Evolutionary conservation across 37 sponge, comb jelly and placozoan genomes (phyloP), one percentile per base, ranked within the genome.

Genomic region (Hormiphora californensis): DNA sequence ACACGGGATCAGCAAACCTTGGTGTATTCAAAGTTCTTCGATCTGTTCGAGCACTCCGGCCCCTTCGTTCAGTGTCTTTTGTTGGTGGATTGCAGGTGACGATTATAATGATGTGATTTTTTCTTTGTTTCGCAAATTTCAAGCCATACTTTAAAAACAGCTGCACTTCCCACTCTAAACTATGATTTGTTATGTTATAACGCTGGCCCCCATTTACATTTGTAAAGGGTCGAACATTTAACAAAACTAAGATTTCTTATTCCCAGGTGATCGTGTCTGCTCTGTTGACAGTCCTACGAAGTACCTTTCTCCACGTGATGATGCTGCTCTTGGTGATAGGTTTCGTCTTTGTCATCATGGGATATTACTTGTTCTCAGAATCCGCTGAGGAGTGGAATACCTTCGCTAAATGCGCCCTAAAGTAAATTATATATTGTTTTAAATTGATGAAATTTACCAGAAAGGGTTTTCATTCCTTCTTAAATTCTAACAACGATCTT

Each of bases 21-120:
- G 61, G 61, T 5, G 61, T 12, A 15, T 57, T 57, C 61, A 57
- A 57, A 57, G 61, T 57, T 57, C 27, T 57, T 23, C n/a, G 61
- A 57, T 57, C 61, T 28, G 61, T 57, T 19, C 7, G 61, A 15
- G 61, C 61, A 12, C 61, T 57, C 7, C 7, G 61, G 27, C 61
- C 61, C 7, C 61, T 57, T 4, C 61, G 61, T 4, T 57, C 61
- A 23, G 61, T 57, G 30, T 57, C 61, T 5, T 57, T 57, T 57
- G 27, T 57, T 19, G 61, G 61, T 19, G 61, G 61, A 23, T 12
- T 57, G 17, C 61, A 57, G 61, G 61, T 57, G 27, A 17, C 15
- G 12, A 9, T 49, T n/a, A n/a, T n/a, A n/a, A n/a, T n/a, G n/a
- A n/a, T n/a, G n/a, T n/a, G n/a, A n/a, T n/a, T n/a, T n/a, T n/a